Conservation (phyloP, 2,888 invertebrate genomes). For the Archips xylosteana region DNA sequence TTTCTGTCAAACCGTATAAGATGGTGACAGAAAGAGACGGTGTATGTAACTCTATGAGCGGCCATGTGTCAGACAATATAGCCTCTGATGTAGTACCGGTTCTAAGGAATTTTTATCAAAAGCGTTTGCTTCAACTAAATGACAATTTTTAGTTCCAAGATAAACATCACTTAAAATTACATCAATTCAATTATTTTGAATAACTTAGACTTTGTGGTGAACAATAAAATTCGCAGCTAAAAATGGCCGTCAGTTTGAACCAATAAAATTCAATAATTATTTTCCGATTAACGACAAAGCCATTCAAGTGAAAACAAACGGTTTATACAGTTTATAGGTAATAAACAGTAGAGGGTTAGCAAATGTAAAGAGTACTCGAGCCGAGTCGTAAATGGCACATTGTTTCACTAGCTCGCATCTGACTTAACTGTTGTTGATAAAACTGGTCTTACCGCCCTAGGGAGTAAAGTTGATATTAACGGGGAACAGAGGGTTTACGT, state of each 20-base stretch:
- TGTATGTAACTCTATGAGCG: too few species aligned
- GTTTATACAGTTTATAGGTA: slow-evolving; percentile 20
- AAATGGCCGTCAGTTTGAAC: slow-evolving; percentile 3
- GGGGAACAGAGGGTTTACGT: background rate
- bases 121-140: too few species aligned
- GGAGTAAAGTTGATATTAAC: slow-evolving; percentile 6
- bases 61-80: too few species aligned
- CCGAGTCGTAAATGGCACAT: slow-evolving; percentile 11
- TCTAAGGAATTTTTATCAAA: too few species aligned
- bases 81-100: too few species aligned
- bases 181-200: background rate
- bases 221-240: slow-evolving; percentile 2
- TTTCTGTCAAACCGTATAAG: too few species aligned
- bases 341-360: slow-evolving; percentile 23
- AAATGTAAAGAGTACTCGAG: slow-evolving; percentile 14
- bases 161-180: background rate
- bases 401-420: slow-evolving; percentile 7
- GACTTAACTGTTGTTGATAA: background rate
- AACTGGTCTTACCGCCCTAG: background rate
- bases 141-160: too few species aligned
- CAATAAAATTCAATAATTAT: slow-evolving; percentile 18
- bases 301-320: slow-evolving; percentile 21
- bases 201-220: background rate
- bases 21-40: too few species aligned
- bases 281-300: slow-evolving; percentile 13